Conservation (phyloP, 2,797 vertebrate genomes). For the Semaprochilodus insignis region DNA sequence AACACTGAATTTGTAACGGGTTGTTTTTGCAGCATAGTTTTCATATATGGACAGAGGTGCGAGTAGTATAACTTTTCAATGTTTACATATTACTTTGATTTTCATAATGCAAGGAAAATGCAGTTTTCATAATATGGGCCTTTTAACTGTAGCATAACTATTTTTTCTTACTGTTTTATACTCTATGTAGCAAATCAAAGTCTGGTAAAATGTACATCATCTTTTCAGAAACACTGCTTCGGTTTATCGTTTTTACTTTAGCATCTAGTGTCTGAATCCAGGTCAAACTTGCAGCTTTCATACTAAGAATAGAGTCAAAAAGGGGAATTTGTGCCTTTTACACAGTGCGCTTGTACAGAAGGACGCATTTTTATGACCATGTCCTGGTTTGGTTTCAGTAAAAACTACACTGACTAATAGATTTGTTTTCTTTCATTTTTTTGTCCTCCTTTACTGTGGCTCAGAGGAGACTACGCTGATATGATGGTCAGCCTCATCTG, state of each 20-base stretch:
- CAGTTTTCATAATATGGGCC: too few species aligned
- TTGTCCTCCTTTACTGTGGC: not conserved
- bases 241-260: too few species aligned
- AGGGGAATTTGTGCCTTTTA: slow-evolving; percentile 20
- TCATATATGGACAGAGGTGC: too few species aligned
- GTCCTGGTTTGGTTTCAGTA: slow-evolving; percentile 4
- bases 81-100: too few species aligned
- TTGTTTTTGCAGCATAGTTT: too few species aligned
- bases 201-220: not conserved
- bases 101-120: too few species aligned
- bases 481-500: not conserved
- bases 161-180: not conserved
- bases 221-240: not conserved
- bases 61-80: too few species aligned
- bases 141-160: not conserved
- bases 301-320: not conserved
- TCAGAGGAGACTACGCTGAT: not conserved
- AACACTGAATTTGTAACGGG: too few species aligned
- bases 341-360: slow-evolving; percentile 3
- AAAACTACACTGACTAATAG: slow-evolving; percentile 6
- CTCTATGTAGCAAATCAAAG: not conserved
- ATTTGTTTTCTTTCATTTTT: not conserved
- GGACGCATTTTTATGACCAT: not conserved
- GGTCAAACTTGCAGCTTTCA: not conserved
- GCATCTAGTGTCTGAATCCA: not conserved